These are phyloP conservation scores for Dicaeum eximium DNA, from an alignment of 2,113 vertebrate species.

Conservation along the genomic window DNA sequence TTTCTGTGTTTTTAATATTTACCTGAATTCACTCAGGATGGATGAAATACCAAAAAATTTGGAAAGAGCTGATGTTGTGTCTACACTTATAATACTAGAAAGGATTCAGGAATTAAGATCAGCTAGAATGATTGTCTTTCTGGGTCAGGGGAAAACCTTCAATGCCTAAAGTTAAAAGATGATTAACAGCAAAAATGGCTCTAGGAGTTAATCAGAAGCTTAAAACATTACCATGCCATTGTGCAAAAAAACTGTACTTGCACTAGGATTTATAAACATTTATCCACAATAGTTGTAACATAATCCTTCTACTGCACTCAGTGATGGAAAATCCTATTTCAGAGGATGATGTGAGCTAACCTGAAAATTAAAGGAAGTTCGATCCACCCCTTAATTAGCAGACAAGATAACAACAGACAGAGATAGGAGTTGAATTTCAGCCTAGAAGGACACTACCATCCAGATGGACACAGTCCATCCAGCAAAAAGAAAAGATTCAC, in stretches of 20 bases:
- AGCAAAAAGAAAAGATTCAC: not conserved
- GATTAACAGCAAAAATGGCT: not conserved
- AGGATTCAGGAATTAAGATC: not conserved
- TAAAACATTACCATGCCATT: not conserved
- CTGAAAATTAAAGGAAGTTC: not conserved
- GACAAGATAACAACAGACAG: not conserved
- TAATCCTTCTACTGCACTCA: not conserved
- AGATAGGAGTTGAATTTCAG: not conserved
- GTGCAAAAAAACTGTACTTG: not conserved
- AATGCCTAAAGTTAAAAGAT: not conserved
- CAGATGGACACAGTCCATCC: not conserved
- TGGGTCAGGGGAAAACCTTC: not conserved
- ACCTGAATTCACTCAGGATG: not conserved
- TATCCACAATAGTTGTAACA: not conserved
- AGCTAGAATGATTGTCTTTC: not conserved
- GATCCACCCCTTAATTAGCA: not conserved
- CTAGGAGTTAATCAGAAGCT: not conserved
- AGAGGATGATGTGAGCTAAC: not conserved
- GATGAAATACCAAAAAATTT: not conserved
- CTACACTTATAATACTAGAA: not conserved
- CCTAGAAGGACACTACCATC: not conserved
- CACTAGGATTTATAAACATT: not conserved
- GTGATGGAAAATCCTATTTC: not conserved
- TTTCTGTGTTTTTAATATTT: not conserved
- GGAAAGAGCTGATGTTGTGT: not conserved